These are phyloP conservation scores for Napeogenes sylphis DNA, from an alignment of 2,888 invertebrate genomes.

Conservation along the genomic window DNA sequence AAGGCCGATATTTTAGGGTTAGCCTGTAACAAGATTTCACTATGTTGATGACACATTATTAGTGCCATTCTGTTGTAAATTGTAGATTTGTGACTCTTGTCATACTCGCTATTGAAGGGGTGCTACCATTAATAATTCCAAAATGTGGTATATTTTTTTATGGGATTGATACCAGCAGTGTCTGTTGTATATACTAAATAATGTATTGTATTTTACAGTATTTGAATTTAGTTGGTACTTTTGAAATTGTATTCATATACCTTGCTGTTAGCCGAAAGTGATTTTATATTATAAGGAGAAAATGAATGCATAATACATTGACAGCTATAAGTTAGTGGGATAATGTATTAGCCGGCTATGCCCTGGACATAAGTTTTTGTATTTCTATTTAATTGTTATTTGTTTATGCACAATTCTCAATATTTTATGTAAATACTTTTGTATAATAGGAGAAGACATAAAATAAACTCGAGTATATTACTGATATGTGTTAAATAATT, in stretches of 20 bases:
- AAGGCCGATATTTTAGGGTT: slow-evolving; percentile 69
- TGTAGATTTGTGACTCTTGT: slow-evolving; percentile 78
- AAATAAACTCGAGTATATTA: slow-evolving; percentile 80
- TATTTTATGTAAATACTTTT: slow-evolving; percentile 79
- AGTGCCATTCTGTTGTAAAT: slow-evolving; percentile 78
- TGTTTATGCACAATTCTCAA: slow-evolving; percentile 79
- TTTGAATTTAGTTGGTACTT: slow-evolving; percentile 76
- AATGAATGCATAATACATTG: slow-evolving; percentile 74
- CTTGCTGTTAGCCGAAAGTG: slow-evolving; percentile 73
- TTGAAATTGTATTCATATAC: slow-evolving; percentile 75
- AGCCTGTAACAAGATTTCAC: slow-evolving; percentile 78
- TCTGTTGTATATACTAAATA: slow-evolving; percentile 71
- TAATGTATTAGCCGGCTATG: slow-evolving; percentile 72
- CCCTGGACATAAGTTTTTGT: slow-evolving; percentile 72
- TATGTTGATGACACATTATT: slow-evolving; percentile 72
- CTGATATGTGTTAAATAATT: slow-evolving; percentile 76
- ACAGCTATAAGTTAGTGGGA: slow-evolving; percentile 72
- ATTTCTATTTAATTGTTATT: slow-evolving; percentile 79
- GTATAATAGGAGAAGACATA: slow-evolving; percentile 77
- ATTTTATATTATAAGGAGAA: slow-evolving; percentile 74
- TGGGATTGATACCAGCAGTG: slow-evolving; percentile 76
- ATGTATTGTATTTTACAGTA: slow-evolving; percentile 76
- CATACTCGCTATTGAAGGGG: slow-evolving; percentile 79
- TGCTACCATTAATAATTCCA: slow-evolving; percentile 79
- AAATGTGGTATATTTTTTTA: slow-evolving; percentile 77